These are phyloP conservation scores for Tauraco erythrolophus DNA, from an alignment of 2,113 vertebrate species.

Conservation along the genomic window DNA sequence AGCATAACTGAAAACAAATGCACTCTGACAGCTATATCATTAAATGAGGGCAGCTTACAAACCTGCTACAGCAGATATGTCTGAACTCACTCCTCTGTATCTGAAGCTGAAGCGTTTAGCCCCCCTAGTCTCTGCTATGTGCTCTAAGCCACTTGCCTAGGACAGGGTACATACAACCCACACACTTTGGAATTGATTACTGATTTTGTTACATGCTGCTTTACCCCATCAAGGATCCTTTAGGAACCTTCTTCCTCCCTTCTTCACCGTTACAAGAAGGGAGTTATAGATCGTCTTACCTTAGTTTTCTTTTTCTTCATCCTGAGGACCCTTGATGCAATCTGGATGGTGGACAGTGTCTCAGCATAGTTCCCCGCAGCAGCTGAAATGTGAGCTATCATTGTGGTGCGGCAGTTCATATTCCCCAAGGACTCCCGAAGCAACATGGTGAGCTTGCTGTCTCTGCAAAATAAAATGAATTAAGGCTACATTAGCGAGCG, in stretches of 20 bases:
- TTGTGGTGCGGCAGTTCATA: constrained; percentile 98
- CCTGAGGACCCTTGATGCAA: constrained; percentile 92
- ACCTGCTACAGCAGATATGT: background rate
- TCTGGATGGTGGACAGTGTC: constrained; percentile 96
- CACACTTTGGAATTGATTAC: background rate
- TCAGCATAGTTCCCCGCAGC: constrained; percentile 90
- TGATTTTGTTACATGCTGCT: background rate
- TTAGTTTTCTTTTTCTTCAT: constrained; percentile 99
- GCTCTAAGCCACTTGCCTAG: background rate
- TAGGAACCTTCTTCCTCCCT: background rate
- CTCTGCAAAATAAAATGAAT: constrained; percentile 84
- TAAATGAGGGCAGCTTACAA: constrained; percentile 24
- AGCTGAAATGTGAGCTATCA: constrained; percentile 98
- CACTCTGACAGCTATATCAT: background rate
- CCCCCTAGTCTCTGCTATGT: background rate
- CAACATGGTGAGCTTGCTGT: constrained; percentile 99
- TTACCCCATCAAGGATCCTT: background rate
- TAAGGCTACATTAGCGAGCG: constrained; percentile 72
- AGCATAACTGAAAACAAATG: constrained; percentile 34
- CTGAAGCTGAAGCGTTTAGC: background rate
- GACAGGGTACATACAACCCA: background rate
- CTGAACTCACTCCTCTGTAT: background rate
- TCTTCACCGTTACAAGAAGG: background rate
- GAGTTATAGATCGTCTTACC: constrained; percentile 74
- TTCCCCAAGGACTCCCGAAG: constrained; percentile 98